Evolutionary conservation across 2,113 vertebrate genomes (phyloP).

Genomic region (Tyto alba): DNA sequence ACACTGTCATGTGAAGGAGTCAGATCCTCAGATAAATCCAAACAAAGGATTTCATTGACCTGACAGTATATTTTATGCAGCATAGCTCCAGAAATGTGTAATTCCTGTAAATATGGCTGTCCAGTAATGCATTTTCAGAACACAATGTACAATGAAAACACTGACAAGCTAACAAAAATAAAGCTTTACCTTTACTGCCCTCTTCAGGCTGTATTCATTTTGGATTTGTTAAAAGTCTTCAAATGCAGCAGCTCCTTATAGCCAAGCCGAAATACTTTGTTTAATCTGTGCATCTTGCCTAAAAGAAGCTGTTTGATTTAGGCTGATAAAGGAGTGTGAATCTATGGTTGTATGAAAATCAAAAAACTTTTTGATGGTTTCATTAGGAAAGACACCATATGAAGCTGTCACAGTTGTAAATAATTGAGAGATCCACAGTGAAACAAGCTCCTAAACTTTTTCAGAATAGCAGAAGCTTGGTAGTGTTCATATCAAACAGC

Average conservation of each 20-base stretch:
- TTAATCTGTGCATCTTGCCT: background rate
- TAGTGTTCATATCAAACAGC: background rate
- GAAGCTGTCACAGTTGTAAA: background rate
- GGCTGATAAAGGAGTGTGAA: background rate
- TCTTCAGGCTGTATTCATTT: conserved; percentile 58
- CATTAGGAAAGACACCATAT: background rate
- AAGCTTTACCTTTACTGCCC: conserved; percentile 69
- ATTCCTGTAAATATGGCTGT: conserved; percentile 41
- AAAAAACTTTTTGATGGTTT: background rate
- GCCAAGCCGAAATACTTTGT: background rate
- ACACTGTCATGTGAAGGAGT: conserved; percentile 15
- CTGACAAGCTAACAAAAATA: background rate
- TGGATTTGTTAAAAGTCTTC: background rate
- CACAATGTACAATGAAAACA: background rate
- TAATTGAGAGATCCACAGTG: background rate
- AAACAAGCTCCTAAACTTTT: background rate
- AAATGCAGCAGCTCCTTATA: background rate
- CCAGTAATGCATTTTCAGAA: conserved; percentile 16
- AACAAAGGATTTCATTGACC: conserved; percentile 62
- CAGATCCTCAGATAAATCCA: conserved; percentile 39
- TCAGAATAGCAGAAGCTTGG: background rate
- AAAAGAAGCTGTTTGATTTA: background rate
- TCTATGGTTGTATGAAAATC: background rate
- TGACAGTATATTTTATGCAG: conserved; percentile 48
- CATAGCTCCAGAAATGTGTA: conserved; percentile 50